phyloP scores from a whole-genome alignment of 1,140 invertebrate genomes.

The Teleogryllus occipitalis region DNA sequence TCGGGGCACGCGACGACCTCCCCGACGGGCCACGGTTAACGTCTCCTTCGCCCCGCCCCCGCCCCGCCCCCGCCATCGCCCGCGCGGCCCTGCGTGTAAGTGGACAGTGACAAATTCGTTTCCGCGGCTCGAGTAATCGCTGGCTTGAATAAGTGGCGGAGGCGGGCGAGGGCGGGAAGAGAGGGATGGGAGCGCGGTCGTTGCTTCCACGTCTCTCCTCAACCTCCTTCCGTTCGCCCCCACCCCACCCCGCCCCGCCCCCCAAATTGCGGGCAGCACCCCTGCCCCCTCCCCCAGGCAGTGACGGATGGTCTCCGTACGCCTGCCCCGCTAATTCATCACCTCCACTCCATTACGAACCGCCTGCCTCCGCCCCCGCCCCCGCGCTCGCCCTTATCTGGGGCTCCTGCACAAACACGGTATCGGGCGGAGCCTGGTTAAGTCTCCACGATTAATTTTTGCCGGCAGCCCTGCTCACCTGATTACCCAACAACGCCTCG shows the following conservation, averaged over 20 bases:
- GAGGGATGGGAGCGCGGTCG: not conserved
- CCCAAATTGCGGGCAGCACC: too few relatives aligned
- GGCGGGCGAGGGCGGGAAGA: too few relatives aligned
- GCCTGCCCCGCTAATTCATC: not conserved
- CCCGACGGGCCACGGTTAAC: not conserved
- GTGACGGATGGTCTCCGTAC: not conserved
- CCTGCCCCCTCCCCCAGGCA: too few relatives aligned
- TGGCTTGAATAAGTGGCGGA: not conserved
- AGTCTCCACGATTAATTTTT: not conserved
- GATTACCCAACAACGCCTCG: not conserved
- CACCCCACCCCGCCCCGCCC: too few relatives aligned
- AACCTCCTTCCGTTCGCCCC: not conserved
- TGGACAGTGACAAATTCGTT: conserved; percentile 22
- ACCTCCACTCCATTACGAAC: not conserved
- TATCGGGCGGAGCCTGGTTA: not conserved
- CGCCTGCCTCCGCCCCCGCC: not conserved
- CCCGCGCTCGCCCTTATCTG: not conserved
- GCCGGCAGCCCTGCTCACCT: not conserved
- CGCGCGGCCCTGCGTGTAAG: conserved; percentile 1
- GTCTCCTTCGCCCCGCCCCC: not conserved
- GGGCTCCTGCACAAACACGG: not conserved
- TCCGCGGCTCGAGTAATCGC: conserved; percentile 18
- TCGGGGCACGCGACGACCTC: not conserved
- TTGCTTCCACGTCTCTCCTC: not conserved
- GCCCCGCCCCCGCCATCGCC: not conserved